phyloP scores from a whole-genome alignment of 2,113 vertebrate genomes.

The Tyto alba region DNA sequence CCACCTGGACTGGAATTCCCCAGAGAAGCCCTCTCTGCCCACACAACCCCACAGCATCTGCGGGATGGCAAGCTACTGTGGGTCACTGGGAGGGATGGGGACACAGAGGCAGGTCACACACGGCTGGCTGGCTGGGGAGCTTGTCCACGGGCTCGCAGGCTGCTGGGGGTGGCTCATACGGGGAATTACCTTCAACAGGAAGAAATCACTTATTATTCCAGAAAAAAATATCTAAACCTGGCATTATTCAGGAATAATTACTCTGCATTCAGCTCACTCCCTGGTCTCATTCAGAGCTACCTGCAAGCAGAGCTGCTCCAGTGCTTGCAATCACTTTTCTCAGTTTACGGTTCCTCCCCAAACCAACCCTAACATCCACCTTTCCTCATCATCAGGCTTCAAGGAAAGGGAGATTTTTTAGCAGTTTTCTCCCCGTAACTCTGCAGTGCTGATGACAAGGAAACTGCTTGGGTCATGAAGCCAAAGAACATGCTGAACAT shows the following conservation, averaged over 20 bases:
- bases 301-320: neutral
- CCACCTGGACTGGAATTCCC: neutral
- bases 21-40: neutral
- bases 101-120: neutral
- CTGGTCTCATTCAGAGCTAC: neutral
- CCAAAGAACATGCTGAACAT: neutral
- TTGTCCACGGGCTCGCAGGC: fast-evolving
- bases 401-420: neutral
- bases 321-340: neutral
- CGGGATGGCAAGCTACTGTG: fast-evolving
- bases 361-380: neutral
- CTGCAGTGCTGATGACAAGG: neutral
- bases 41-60: neutral
- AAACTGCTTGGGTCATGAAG: neutral
- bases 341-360: neutral
- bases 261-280: neutral
- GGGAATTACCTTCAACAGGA: neutral
- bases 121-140: neutral
- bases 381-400: neutral
- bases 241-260: neutral
- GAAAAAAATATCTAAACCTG: neutral
- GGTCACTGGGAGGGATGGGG: neutral
- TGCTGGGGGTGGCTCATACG: neutral
- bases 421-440: neutral
- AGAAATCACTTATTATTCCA: neutral